Evolutionary conservation across 2,888 invertebrate species (phyloP), one percentile per base, ranked within the genome.

Genomic region (Aphrophora alni): DNA sequence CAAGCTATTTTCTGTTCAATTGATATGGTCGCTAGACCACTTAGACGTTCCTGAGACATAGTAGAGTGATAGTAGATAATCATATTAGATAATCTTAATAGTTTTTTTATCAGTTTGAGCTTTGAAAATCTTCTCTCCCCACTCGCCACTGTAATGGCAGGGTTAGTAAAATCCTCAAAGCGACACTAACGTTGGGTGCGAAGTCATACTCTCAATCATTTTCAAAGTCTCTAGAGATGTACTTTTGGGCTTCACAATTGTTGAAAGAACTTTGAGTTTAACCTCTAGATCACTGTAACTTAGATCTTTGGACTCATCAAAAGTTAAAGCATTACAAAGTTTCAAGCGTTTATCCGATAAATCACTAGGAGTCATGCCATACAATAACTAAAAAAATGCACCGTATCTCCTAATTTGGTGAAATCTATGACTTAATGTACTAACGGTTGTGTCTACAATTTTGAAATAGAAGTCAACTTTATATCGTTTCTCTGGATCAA

Each of bases 71-170:
- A n/a, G n/a, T n/a, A n/a, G n/a, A n/a, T n/a, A n/a, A n/a, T n/a
- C n/a, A n/a, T n/a, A n/a, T n/a, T n/a, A n/a, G n/a, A n/a, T 27
- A 82, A 83, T 76, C 83, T 38, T 73, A 82, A 80, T 75, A 82
- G 84, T 27, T 81, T 83, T 82, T 84, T 82, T 51, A 84, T 82
- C 75, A 82, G 75, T 70, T 84, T 82, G 26, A 85, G 80, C 82
- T 83, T n/a, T n/a, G n/a, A n/a, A n/a, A n/a, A n/a, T n/a, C n/a
- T n/a, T n/a, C n/a, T n/a, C n/a, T n/a, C n/a, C 69, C 83, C 80
- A 81, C 83, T 81, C 17, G 81, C 83, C 72, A 75, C 81, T 38
- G 82, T 82, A 12, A n/a, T n/a, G n/a, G n/a, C n/a, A n/a, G n/a
- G n/a, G n/a, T n/a, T n/a, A n/a, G n/a, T n/a, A n/a, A n/a, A n/a